phyloP scores from a whole-genome alignment of 2,888 invertebrate species.

The Yponomeuta cagnagella region DNA sequence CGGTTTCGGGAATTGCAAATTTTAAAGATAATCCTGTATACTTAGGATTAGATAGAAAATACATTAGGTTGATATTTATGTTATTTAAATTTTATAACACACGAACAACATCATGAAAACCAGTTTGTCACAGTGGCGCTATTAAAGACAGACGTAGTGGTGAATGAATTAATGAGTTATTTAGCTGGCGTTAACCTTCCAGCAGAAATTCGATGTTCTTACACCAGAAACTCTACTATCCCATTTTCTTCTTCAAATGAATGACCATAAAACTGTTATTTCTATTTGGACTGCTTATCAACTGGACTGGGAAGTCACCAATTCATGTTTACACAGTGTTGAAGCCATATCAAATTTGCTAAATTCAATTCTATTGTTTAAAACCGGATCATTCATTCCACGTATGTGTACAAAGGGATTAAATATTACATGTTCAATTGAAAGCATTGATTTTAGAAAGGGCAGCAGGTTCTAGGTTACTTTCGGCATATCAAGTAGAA shows the following conservation, averaged over 20 bases:
- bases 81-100: neutral
- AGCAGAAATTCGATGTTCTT: neutral
- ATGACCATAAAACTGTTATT: neutral
- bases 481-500: slow-evolving; percentile 26
- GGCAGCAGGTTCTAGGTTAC: slow-evolving; percentile 47
- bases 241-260: neutral
- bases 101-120: neutral
- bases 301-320: neutral
- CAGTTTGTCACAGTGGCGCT: neutral
- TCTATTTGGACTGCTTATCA: neutral
- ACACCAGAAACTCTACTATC: neutral
- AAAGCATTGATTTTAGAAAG: neutral
- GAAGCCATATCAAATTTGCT: neutral
- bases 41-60: too few relatives aligned
- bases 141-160: neutral
- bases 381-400: neutral
- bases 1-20: too few relatives aligned
- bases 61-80: neutral
- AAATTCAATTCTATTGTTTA: neutral
- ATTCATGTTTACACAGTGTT: neutral
- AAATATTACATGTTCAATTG: neutral
- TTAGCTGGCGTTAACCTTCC: neutral
- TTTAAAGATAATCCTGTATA: too few relatives aligned
- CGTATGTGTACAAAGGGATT: neutral
- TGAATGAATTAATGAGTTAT: neutral